Percentiles rank a stretch among this genome's conserved stretches.
Evolutionary conservation across 2,797 vertebrate species (phyloP).

Genomic region (Tragopan temminckii): DNA sequence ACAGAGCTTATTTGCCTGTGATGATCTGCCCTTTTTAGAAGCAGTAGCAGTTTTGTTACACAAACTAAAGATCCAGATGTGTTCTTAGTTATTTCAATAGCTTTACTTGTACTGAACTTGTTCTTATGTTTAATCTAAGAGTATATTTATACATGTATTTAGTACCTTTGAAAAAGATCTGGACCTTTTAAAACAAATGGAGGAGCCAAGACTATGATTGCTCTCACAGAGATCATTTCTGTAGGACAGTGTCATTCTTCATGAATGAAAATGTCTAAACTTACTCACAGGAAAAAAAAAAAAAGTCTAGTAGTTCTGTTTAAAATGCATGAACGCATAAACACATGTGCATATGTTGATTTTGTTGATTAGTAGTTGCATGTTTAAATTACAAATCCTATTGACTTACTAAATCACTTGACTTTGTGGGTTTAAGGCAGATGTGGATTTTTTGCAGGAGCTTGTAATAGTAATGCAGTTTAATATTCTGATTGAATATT

Average conservation of each 20-base stretch:
- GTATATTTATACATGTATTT: background rate
- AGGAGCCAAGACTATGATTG: background rate
- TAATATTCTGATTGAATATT: conserved; percentile 35
- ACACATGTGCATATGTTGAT: background rate
- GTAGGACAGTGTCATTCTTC: background rate
- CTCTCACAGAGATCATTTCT: background rate
- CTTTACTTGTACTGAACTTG: background rate
- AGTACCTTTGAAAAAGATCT: background rate
- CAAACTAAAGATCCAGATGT: background rate
- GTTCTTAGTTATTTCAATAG: background rate
- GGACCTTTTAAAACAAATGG: background rate
- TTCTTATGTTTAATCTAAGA: background rate
- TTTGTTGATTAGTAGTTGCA: conserved; percentile 21
- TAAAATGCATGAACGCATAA: background rate
- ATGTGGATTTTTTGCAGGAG: background rate
- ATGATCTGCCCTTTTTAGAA: background rate
- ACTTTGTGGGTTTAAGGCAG: background rate
- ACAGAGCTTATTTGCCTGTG: background rate
- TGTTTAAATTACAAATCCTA: background rate
- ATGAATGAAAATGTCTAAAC: background rate
- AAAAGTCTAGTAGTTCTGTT: background rate
- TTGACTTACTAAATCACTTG: background rate
- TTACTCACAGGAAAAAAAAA: background rate
- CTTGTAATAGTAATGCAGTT: conserved; percentile 18
- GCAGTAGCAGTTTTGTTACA: background rate